These are phyloP conservation scores for Lethenteron camtschaticum DNA, from an alignment of 2,113 vertebrate genomes.

Conservation along the genomic window DNA sequence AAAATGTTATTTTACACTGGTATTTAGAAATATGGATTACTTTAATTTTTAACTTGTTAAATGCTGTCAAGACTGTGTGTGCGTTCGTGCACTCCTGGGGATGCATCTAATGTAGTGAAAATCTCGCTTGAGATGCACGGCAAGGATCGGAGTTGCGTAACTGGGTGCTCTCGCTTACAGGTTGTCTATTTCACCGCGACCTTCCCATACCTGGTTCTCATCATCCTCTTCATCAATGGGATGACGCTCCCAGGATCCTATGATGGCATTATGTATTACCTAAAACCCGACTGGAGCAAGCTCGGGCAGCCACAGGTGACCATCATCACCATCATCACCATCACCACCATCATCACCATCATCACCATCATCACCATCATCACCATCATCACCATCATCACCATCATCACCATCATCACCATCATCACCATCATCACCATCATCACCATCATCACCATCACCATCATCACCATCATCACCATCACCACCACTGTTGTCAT, in stretches of 20 bases:
- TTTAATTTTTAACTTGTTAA: too few species aligned
- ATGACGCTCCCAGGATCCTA: conserved; percentile 1
- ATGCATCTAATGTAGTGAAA: too few species aligned
- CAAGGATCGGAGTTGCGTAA: too few species aligned
- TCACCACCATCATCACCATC: too few species aligned
- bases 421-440: neutral
- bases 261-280: neutral
- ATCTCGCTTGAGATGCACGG: too few species aligned
- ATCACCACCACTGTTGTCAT: too few species aligned
- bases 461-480: neutral
- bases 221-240: neutral
- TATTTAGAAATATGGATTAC: too few species aligned
- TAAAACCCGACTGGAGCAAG: neutral
- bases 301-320: neutral
- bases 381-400: too few species aligned
- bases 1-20: too few species aligned
- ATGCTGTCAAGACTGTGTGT: too few species aligned
- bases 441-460: neutral
- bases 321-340: neutral
- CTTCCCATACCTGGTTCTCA: neutral
- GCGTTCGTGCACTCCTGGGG: too few species aligned
- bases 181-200: conserved; percentile 5
- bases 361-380: too few species aligned
- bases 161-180: neutral
- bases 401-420: neutral